These are phyloP conservation scores for Dynastes tityus DNA, from an alignment of 2,888 invertebrate genomes.

Conservation along the genomic window DNA sequence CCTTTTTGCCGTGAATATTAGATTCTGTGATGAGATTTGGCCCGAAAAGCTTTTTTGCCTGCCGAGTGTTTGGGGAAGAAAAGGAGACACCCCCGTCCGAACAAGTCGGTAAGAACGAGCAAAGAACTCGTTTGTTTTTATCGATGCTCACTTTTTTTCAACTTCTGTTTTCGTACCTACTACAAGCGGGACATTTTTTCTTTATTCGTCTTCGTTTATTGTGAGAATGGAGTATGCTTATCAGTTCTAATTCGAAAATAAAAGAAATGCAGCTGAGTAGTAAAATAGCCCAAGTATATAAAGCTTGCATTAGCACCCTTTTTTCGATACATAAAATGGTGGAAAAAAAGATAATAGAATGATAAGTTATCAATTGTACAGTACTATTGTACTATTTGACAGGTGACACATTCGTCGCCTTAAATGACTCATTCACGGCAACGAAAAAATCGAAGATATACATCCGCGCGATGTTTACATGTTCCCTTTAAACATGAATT, in stretches of 20 bases:
- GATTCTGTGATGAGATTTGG: slow-evolving; percentile 57
- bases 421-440: not conserved
- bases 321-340: not conserved
- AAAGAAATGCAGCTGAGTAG: not conserved
- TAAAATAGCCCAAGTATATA: not conserved
- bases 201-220: not conserved
- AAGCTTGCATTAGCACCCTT: not conserved
- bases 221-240: slow-evolving; percentile 7
- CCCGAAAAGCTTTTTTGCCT: slow-evolving; percentile 43
- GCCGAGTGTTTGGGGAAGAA: slow-evolving; percentile 36
- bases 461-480: no score
- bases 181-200: not conserved
- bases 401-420: not conserved
- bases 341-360: not conserved
- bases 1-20: slow-evolving; percentile 37
- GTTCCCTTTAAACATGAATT: no score
- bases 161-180: not conserved
- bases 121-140: slow-evolving; percentile 43
- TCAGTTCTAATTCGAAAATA: slow-evolving; percentile 26
- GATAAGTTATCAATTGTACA: not conserved
- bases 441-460: slow-evolving; percentile 13
- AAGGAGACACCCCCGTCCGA: slow-evolving; percentile 33
- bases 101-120: slow-evolving; percentile 41
- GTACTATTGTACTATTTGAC: not conserved
- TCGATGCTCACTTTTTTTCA: slow-evolving; percentile 28